Base-by-base conservation (phyloP, 2,888 invertebrate species). In the Cerceris rybyensis region DNA sequence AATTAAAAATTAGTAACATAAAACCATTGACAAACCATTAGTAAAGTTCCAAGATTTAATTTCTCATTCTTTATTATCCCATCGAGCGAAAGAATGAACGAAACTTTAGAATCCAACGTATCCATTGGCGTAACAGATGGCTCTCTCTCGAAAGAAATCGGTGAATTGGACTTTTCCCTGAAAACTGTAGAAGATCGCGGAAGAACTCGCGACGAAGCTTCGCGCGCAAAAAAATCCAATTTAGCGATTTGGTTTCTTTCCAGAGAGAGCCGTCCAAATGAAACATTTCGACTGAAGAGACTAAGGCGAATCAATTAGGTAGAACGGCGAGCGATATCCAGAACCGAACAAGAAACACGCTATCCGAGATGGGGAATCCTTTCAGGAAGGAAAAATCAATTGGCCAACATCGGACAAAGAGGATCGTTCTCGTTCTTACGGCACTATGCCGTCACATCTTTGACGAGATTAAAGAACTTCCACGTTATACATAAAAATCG, bases 401-500 rank as follows among this genome's bases (percentile, higher is more conserved):
- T 9, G 17, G 0, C 39, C 28, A 17, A 8, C 42, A 8, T 11
- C 7, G 42, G 14, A 13, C 17, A 28, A 14, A 13, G n/a, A 28
- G 43, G 8, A 42, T 60, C 41, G 43, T 55, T 55, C 42, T 66
- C 2, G 43, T 11, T 42, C 66, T 43, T 6, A 4, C 28, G 55
- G 1, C 28, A 4, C 28, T 1, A 28, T 28, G 28, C 28, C 28
- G n/a, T 8, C 0, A 17, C 55, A 13, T 16, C 17, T 17, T 42
- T 55, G 9, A 54, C 43, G 65, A 65, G 39, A 65, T 65, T 54
- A 54, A 49, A 54, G 41, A 14, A 39, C 14, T 7, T 13, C 50
- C 42, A 14, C 7, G 28, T 55, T 59, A 52, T 59, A 69, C 61
- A 70, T 70, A 61, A 61, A 70, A 70, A 61, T 70, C 55, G 41